Evolutionary conservation across 53 echinoderm and acorn worm genomes (phyloP).

Genomic region (Echinometra lucunter): DNA sequence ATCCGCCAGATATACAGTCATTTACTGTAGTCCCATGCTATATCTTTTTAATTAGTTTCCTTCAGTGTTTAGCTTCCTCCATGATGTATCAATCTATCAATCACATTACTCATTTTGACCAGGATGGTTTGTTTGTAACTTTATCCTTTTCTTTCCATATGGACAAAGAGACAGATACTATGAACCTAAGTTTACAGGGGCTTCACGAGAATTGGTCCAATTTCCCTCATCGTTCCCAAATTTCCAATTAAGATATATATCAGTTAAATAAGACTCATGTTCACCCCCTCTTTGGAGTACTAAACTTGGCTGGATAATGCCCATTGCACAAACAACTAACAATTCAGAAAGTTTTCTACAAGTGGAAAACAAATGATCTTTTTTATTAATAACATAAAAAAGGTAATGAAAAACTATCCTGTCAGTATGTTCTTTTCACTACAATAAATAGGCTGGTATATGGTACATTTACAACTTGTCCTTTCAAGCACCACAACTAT

Average conservation of each 20-base stretch:
- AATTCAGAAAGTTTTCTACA: not conserved
- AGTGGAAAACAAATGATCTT: not conserved
- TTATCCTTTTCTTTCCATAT: not conserved
- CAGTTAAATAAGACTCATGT: not conserved
- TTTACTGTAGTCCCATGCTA: slow-evolving; percentile 3
- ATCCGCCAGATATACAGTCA: not conserved
- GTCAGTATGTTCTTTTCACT: slow-evolving; percentile 7
- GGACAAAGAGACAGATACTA: not conserved
- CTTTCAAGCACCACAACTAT: slow-evolving; percentile 18
- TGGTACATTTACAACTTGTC: not conserved
- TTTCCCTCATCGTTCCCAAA: not conserved
- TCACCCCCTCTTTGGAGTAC: not conserved
- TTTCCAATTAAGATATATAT: not conserved
- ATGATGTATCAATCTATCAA: not conserved
- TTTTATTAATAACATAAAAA: not conserved
- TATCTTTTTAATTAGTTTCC: not conserved
- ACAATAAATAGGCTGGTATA: slow-evolving; percentile 32
- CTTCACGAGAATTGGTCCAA: not conserved
- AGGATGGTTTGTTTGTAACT: not conserved
- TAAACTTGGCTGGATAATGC: slow-evolving; percentile 36
- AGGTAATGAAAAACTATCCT: not conserved
- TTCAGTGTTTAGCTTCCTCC: not conserved
- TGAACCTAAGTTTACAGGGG: not conserved
- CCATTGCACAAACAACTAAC: slow-evolving; percentile 27
- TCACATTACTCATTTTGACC: not conserved